These are phyloP conservation scores for Trematocara variabile DNA, from an alignment of 2,113 vertebrate genomes.

Conservation along the genomic window DNA sequence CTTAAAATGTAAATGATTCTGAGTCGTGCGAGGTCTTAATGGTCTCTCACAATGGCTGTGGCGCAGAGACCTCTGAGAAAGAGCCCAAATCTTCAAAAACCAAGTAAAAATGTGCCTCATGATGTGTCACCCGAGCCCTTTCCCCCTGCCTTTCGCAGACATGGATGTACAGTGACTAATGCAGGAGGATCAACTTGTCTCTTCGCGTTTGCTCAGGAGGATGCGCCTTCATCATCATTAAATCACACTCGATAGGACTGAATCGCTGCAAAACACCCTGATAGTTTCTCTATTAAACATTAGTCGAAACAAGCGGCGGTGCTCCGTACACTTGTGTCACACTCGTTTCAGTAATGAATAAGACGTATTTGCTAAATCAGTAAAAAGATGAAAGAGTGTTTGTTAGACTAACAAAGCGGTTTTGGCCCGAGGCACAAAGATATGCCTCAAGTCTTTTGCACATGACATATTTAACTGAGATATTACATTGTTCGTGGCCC, in stretches of 20 bases:
- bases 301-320: neutral
- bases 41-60: slow-evolving; percentile 7
- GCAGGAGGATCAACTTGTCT: slow-evolving; percentile 47
- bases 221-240: slow-evolving; percentile 22
- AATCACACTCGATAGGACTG: slow-evolving; percentile 27
- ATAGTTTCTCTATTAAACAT: neutral
- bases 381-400: slow-evolving; percentile 32
- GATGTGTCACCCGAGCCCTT: neutral
- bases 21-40: slow-evolving; percentile 29
- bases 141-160: slow-evolving; percentile 15
- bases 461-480: slow-evolving; percentile 64
- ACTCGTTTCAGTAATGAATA: slow-evolving; percentile 32
- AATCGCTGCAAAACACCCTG: neutral
- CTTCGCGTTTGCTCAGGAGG: slow-evolving; percentile 17
- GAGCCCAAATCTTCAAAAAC: slow-evolving; percentile 33
- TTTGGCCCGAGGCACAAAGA: slow-evolving; percentile 50
- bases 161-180: slow-evolving; percentile 41
- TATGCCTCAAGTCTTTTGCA: slow-evolving; percentile 41
- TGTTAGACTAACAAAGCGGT: slow-evolving; percentile 55
- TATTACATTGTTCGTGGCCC: slow-evolving; percentile 65
- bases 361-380: slow-evolving; percentile 29
- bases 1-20: slow-evolving; percentile 57
- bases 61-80: neutral
- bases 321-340: neutral
- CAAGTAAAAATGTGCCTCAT: slow-evolving; percentile 25